Conservation (phyloP, 2,797 vertebrate species). For the Syndactyla subalaris region DNA sequence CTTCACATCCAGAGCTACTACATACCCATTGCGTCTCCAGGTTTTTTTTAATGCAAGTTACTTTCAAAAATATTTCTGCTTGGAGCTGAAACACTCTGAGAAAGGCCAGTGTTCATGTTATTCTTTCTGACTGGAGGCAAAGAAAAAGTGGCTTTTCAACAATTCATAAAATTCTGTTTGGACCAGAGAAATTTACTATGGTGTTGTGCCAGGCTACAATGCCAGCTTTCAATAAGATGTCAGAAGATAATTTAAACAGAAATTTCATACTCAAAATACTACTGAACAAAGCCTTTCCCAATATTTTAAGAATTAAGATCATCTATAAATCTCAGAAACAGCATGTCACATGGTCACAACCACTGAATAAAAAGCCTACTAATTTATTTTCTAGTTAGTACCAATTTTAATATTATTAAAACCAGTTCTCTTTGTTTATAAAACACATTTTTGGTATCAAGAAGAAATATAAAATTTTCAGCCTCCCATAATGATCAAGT, state of each 20-base stretch:
- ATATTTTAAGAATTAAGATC: not conserved
- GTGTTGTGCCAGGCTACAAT: constrained; percentile 23
- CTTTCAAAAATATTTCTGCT: not conserved
- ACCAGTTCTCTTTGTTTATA: not conserved
- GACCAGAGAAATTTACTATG: not conserved
- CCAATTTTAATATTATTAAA: not conserved
- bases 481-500: not conserved
- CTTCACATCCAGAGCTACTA: not conserved
- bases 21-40: not conserved
- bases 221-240: constrained; percentile 63
- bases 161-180: constrained; percentile 53
- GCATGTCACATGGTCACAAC: not conserved
- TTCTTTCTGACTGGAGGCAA: constrained; percentile 63
- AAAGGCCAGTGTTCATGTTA: constrained; percentile 33
- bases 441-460: not conserved
- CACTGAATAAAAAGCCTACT: not conserved
- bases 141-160: constrained; percentile 52
- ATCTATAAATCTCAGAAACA: not conserved
- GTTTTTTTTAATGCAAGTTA: not conserved
- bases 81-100: not conserved
- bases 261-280: constrained; percentile 3
- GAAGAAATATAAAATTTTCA: not conserved
- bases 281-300: not conserved
- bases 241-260: constrained; percentile 53
- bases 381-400: not conserved